phyloP scores from a whole-genome alignment of 2,888 invertebrate species.

The Drosophila helvetica region DNA sequence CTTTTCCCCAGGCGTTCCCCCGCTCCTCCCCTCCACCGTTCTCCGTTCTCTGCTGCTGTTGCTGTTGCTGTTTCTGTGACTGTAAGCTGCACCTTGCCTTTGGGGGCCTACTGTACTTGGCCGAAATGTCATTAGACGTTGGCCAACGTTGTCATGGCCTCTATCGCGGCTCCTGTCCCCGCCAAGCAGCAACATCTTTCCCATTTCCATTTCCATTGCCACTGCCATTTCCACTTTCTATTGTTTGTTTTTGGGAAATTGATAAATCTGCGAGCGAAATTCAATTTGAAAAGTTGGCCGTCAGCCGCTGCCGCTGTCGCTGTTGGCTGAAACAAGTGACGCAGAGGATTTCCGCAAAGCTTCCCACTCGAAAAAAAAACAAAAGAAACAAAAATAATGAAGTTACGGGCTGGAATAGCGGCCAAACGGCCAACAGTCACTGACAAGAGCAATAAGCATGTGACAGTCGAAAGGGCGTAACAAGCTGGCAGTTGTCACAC shows the following conservation, averaged over 20 bases:
- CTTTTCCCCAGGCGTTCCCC: conserved; percentile 53
- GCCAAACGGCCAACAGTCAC: conserved; percentile 23
- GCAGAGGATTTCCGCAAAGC: conserved; percentile 43
- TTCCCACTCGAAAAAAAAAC: conserved; percentile 30
- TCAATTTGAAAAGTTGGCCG: conserved; percentile 61
- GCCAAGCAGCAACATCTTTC: neutral
- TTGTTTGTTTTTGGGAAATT: conserved; percentile 52
- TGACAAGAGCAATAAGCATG: conserved; percentile 62
- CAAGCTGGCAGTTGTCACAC: conserved; percentile 61
- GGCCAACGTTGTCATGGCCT: conserved; percentile 12
- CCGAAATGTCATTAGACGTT: conserved; percentile 45
- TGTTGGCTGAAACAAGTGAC: conserved; percentile 23
- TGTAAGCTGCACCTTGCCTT: conserved; percentile 40
- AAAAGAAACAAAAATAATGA: conserved; percentile 5
- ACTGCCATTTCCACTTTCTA: conserved; percentile 69
- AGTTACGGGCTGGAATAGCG: conserved; percentile 1
- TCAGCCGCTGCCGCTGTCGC: too few species aligned
- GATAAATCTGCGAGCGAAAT: conserved; percentile 70
- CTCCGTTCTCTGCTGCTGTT: conserved; percentile 9
- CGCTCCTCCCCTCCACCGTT: too few species aligned
- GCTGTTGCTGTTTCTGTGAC: neutral
- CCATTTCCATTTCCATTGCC: conserved; percentile 39
- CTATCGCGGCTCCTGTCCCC: neutral
- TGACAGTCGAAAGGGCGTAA: conserved; percentile 69
- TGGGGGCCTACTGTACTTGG: conserved; percentile 61